Evolutionary conservation across 2,113 vertebrate species (phyloP), one percentile per base, ranked within the genome.

Genomic region (Capreolus pygargus): DNA sequence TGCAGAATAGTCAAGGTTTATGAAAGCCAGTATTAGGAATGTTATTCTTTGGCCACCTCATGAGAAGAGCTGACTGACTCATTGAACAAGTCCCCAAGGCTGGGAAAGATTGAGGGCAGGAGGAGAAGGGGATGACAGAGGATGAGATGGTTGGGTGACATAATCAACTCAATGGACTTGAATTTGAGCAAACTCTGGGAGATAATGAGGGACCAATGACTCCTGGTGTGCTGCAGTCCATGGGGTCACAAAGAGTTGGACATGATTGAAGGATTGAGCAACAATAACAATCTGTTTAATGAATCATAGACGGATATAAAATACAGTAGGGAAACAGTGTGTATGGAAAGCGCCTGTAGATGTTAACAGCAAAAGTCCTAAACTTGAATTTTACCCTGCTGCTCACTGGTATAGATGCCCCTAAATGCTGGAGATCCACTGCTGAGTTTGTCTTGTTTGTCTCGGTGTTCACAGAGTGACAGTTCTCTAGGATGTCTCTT

Each of bases 51-150:
- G 39, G 39, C 23, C 70, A 43, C 39, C 39, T 76, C 36, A 76
- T 27, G 70, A 1, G 0, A 76, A 43, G 70, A 43, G 23, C 23
- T 0, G 0, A 43, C 39, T 0, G 1, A 43, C 70, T 43, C 6
- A 11, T 0, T 76, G 70, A 43, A 43, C 3, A 27, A 76, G 23
- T 25, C 11, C 12, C 25, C 14, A 13, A 43, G 11, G 3, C 36
- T 4, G 23, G 23, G 23, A 76, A 76, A 76, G 39, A 76, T 15
- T 76, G 70, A 76, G 39, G 39, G 12, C 39, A 76, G 70, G 39
- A 76, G 12, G 70, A 76, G 36, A 76, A 14, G 15, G 21, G 70
- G 39, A 43, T 3, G 25, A 27, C 11, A 43, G 36, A 43, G 23
- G 23, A 76, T 43, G 12, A 76, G 70, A 76, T 76, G 70, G 6